Base-by-base conservation (phyloP, 2,888 invertebrate genomes). In the Orthosia incerta region DNA sequence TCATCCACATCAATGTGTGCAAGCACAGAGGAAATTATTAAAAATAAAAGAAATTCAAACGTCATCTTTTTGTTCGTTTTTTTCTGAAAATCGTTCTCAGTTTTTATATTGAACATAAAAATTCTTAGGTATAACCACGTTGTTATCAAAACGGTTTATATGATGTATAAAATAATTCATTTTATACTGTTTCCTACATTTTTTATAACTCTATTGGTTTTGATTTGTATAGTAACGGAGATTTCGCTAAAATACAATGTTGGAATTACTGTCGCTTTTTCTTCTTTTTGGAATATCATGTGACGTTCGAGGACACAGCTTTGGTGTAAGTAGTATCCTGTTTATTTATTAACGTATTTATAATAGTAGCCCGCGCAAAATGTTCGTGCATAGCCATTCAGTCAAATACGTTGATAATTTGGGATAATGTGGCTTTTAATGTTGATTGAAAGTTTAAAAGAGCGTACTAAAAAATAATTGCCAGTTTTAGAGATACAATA, bases 51-150 rank as follows among this genome's bases (percentile, higher is more conserved):
- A 72, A 80, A 9, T 20, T 71, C 39, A 26, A 59, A 68, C 76
- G 82, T 80, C 89, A 90, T 90, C 53, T 56, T 86, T 86, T 87
- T 71, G 55, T 82, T 80, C 67, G 50, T 53, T 60, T 70, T 66
- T 53, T 39, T 18, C 16, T 55, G 55, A 69, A 81, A 75, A 39
- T 56, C 57, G 39, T 53, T 66, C 53, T 31, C 48, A 53, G 23
- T 59, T 76, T 84, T 82, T 84, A 81, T 72, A 55, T 72, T n/a
- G 23, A 53, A 69, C 71, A 80, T 87, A 79, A 83, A 82, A 84
- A 31, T 26, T 0, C 4, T 51, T 55, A 69, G 7, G 55, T 57
- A 75, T 65, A 26, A 46, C 46, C n/a, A 50, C 31, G 15, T n/a
- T 57, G 46, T 48, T 63, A 73, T 61, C 56, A 15, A 57, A 45